Percentiles rank a stretch among this genome's conserved stretches.
phyloP scores from a whole-genome alignment of 2,113 vertebrate species.

The Lates calcarifer region DNA sequence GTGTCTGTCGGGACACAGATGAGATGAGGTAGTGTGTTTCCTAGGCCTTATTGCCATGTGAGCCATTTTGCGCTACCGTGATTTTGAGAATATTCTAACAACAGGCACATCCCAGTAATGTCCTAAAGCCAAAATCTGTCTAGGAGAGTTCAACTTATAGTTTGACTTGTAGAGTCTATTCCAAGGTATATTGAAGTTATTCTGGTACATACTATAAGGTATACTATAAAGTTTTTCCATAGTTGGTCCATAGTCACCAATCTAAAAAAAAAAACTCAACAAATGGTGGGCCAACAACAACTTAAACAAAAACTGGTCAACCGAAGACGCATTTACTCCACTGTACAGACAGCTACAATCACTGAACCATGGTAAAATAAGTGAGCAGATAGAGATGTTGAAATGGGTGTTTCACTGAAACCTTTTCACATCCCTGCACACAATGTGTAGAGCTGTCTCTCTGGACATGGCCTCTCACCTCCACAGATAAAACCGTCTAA shows the following conservation, averaged over 20 bases:
- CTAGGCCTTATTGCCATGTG: neutral
- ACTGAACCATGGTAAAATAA: neutral
- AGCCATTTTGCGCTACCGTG: neutral
- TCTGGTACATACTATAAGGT: too few relatives aligned
- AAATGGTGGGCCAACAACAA: neutral
- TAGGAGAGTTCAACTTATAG: neutral
- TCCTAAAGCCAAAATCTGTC: too few relatives aligned
- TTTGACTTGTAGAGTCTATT: neutral
- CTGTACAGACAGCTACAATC: neutral
- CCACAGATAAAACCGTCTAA: constrained; percentile 56
- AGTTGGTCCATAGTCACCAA: too few relatives aligned
- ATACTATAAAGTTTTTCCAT: too few relatives aligned
- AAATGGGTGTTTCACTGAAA: constrained; percentile 36
- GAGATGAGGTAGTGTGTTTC: neutral
- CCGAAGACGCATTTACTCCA: neutral
- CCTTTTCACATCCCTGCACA: constrained; percentile 34
- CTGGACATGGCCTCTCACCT: constrained; percentile 56
- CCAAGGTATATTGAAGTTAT: neutral
- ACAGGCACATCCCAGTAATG: neutral
- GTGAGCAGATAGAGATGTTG: constrained; percentile 20
- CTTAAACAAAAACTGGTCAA: neutral
- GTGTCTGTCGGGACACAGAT: neutral
- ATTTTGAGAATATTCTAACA: neutral
- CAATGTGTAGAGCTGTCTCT: constrained; percentile 18
- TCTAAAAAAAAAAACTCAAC: neutral